phyloP scores from a whole-genome alignment of 1,140 invertebrate genomes.

The Anastatus disparis region DNA sequence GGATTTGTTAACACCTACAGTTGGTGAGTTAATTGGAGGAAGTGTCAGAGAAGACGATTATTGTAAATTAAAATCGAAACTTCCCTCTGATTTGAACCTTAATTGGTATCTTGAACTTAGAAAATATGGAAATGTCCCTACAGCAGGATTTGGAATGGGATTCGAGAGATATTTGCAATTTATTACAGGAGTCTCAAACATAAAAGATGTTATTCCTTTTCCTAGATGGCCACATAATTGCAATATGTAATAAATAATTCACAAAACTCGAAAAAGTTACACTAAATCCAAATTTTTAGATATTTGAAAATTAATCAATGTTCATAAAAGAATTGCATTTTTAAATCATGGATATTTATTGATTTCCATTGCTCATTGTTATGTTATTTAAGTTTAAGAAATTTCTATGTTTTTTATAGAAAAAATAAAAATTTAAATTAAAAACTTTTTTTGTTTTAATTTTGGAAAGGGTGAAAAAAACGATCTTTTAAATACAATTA shows the following conservation, averaged over 20 bases:
- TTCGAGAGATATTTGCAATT: conserved; percentile 92
- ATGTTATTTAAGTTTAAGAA: no score
- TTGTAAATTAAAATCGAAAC: conserved; percentile 71
- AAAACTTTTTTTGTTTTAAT: no score
- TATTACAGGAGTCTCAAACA: conserved; percentile 83
- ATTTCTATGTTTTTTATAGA: neutral
- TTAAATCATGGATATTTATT: neutral
- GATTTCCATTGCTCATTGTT: neutral
- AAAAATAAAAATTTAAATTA: no score
- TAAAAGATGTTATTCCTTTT: conserved; percentile 95
- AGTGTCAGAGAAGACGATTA: conserved; percentile 90
- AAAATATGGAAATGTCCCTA: conserved; percentile 87
- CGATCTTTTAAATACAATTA: no score
- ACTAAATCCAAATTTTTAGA: no score
- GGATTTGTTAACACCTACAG: conserved; percentile 86
- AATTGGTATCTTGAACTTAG: conserved; percentile 94
- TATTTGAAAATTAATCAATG: no score
- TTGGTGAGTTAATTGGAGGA: conserved; percentile 94
- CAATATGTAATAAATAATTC: no score
- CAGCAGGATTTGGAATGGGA: conserved; percentile 95
- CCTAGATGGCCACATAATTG: conserved; percentile 92
- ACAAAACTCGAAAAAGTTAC: no score
- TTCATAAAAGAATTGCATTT: no score
- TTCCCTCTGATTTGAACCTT: conserved; percentile 70
- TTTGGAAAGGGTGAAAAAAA: no score